These are phyloP conservation scores for Amphiprion clarkii DNA, from an alignment of 2,797 vertebrate genomes.

Conservation along the genomic window DNA sequence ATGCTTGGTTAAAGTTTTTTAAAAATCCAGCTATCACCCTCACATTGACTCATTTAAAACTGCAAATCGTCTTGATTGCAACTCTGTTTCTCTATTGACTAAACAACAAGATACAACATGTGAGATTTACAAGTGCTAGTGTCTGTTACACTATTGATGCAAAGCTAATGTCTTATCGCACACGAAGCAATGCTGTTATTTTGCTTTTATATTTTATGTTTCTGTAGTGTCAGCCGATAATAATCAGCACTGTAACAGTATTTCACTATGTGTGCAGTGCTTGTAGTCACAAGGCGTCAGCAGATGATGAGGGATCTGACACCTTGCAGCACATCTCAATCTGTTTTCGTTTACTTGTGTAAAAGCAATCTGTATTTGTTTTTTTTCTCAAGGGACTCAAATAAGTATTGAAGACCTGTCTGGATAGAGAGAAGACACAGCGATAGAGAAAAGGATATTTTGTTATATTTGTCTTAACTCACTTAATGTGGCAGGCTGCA, in stretches of 20 bases:
- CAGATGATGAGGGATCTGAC: neutral
- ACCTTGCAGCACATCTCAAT: neutral
- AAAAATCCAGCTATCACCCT: neutral
- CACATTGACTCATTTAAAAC: neutral
- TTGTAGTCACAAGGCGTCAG: neutral
- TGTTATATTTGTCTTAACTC: conserved; percentile 40
- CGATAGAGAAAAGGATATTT: conserved; percentile 27
- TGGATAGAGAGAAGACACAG: conserved; percentile 11
- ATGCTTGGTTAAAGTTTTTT: neutral
- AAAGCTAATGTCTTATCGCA: neutral
- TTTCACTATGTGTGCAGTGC: neutral
- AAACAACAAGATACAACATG: neutral
- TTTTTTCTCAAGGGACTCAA: conserved; percentile 13
- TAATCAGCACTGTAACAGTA: neutral
- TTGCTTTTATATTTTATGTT: too few species aligned
- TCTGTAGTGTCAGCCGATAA: neutral
- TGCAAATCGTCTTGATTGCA: too few species aligned
- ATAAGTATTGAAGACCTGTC: conserved; percentile 35
- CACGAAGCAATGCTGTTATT: too few species aligned
- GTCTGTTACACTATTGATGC: neutral
- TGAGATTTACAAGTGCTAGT: neutral
- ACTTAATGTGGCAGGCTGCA: conserved; percentile 30
- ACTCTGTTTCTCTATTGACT: neutral
- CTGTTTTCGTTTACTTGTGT: conserved; percentile 17
- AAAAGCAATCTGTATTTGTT: neutral